Evolutionary conservation across 1,140 invertebrate genomes (phyloP), one percentile per base, ranked within the genome.

Genomic region (Hycleus phaleratus): DNA sequence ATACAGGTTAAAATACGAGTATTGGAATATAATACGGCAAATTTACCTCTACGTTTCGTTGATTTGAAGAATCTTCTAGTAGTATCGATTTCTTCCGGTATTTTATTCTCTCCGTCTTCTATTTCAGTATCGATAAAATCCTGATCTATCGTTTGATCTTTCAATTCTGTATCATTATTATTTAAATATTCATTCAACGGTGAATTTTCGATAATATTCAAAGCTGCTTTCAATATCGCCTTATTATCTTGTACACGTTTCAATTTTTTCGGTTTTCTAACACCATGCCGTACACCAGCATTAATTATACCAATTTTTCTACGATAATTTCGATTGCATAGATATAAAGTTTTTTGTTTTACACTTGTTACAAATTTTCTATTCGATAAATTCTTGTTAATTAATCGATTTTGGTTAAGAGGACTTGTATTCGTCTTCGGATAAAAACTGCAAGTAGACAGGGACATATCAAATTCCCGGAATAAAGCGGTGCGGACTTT

Each of bases 391-490:
- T 26, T 38, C 32, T 46, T 49, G 48, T 62, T 54, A 8, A 54
- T 18, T 46, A 32, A 53, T 57, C 46, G 45, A 40, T 24, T 53
- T 26, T 32, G 7, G 24, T 11, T 24, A 46, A 46, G 9, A 38
- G 18, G 11, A 44, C 32, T 26, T 45, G 12, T 38, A 58, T 9
- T 43, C 49, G 63, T 64, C 69, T 78, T 80, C 0, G 78, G 74
- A 66, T 81, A 82, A 61, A 82, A 82, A 11, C 74, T 75, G 59
- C 78, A 78, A 1, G 76, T 71, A 1, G 78, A 73, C 0, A 82
- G 65, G 12, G 76, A 75, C n/a, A 58, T 61, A 46, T 68, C 62
- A 4, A 46, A 44, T 11, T 68, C 63, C 38, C 64, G 63, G 58
- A 74, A 74, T 32, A 74, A 56, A 8, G 69, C 65, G 4, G 71